Evolutionary conservation across 2,113 vertebrate species (phyloP), one percentile per base, ranked within the genome.

Genomic region (Spea bombifrons): DNA sequence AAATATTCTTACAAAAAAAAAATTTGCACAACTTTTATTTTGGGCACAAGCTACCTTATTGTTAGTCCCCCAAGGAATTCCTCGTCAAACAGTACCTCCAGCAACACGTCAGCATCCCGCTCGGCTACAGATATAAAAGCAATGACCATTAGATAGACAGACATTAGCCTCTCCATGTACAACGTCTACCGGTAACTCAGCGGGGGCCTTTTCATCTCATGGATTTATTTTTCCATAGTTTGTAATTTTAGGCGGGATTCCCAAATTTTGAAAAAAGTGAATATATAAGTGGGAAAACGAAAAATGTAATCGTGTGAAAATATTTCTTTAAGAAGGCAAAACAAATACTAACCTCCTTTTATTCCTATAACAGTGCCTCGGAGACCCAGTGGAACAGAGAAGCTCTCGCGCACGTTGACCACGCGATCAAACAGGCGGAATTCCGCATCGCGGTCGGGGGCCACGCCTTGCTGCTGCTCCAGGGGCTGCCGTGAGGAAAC

Each of bases 61-160:
- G 88, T 95, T 76, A 99, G 92, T 71, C 97, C 97, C 85, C 97
- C 96, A 69, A 90, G 90, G 89, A 99, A 99, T 76, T 98, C 97
- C 83, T 98, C 96, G 90, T 99, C 97, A 88, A 98, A 99, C 74
- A 99, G 79, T 66, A 99, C 96, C 89, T 99, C 97, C 43, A 95
- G 99, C n/a, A 99, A 91, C 77, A 98, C 92, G 87, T 99, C 97
- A 74, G 93, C 92, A 86, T 99, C 97, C 78, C 95, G 93, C 2
- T 90, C 93, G 75, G 97, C 97, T 99, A 84, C 3, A 86, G 57
- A 66, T 72, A 53, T 8, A 88, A 4, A 81, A 84, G 82, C 30
- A 30, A 30, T 30, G 44, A 3, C 4, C 13, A 81, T 9, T 10
- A 12, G 64, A 30, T 64, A 72, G 76, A 84, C 50, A 3, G 0